These are phyloP conservation scores for Phodopus roborovskii DNA, from an alignment of 2,113 vertebrate species.

Conservation along the genomic window DNA sequence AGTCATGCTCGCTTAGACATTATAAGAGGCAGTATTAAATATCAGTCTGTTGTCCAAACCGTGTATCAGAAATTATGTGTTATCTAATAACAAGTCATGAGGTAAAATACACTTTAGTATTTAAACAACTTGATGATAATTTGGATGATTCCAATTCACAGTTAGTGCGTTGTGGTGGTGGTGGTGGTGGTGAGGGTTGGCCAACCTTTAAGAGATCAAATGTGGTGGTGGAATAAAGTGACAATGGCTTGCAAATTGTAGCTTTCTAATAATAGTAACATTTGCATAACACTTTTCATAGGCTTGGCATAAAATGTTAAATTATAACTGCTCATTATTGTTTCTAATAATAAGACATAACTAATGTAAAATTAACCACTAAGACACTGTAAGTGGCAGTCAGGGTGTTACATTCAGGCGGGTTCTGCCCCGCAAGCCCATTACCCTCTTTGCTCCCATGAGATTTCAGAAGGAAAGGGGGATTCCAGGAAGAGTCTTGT, in stretches of 20 bases:
- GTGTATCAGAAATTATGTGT: constrained; percentile 44
- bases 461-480: neutral
- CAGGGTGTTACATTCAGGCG: neutral
- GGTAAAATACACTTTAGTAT: constrained; percentile 55
- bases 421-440: neutral
- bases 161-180: constrained; percentile 25
- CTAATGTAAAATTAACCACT: constrained; percentile 67
- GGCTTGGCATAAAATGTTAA: constrained; percentile 72
- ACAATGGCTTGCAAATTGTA: constrained; percentile 75
- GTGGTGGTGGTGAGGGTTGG: neutral
- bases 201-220: constrained; percentile 69
- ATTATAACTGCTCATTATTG: constrained; percentile 77
- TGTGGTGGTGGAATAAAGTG: neutral
- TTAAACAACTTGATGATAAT: constrained; percentile 66
- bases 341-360: constrained; percentile 76
- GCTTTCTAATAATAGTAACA: constrained; percentile 78
- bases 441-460: neutral
- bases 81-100: constrained; percentile 58
- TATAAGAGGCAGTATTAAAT: neutral
- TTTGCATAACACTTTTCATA: constrained; percentile 74
- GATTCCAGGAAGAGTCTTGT: neutral
- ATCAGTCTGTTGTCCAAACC: constrained; percentile 13
- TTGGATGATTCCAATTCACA: constrained; percentile 50
- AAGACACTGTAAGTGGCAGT: neutral
- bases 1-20: neutral